Evolutionary conservation across 2,797 vertebrate species (phyloP).

Genomic region (Glyptemys insculpta): DNA sequence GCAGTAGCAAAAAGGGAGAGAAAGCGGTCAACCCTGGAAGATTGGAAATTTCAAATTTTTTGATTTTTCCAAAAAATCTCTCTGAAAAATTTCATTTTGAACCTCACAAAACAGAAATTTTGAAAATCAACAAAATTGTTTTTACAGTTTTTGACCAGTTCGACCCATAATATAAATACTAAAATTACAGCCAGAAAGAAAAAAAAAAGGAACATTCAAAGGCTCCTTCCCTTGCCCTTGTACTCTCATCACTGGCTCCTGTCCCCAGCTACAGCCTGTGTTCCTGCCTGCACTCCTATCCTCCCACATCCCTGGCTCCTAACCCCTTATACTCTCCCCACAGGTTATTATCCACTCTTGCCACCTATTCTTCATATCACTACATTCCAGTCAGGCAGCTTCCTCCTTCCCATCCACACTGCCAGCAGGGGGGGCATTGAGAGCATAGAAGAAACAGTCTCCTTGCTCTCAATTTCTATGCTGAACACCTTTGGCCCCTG

Average conservation of each 20-base stretch:
- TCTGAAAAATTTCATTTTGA: not conserved
- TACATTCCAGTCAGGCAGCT: not conserved
- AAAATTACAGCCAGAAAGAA: not conserved
- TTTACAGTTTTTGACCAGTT: not conserved
- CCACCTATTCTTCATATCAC: not conserved
- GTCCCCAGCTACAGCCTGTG: not conserved
- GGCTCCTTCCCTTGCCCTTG: not conserved
- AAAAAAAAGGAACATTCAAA: not conserved
- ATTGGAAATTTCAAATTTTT: not conserved
- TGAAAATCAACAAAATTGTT: not conserved
- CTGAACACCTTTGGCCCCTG: accelerated
- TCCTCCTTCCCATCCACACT: not conserved
- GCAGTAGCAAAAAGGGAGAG: not conserved
- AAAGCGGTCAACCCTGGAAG: not conserved
- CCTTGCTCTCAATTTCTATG: not conserved
- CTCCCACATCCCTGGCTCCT: not conserved
- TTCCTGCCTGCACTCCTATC: not conserved
- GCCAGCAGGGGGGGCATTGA: not conserved
- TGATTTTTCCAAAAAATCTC: not conserved
- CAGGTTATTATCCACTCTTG: not conserved
- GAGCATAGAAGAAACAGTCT: not conserved
- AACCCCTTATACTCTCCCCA: not conserved
- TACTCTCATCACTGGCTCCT: not conserved
- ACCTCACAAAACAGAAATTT: not conserved
- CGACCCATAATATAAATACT: accelerated